phyloP scores from a whole-genome alignment of 2,797 vertebrate genomes.

The Bradypodion ventrale region DNA sequence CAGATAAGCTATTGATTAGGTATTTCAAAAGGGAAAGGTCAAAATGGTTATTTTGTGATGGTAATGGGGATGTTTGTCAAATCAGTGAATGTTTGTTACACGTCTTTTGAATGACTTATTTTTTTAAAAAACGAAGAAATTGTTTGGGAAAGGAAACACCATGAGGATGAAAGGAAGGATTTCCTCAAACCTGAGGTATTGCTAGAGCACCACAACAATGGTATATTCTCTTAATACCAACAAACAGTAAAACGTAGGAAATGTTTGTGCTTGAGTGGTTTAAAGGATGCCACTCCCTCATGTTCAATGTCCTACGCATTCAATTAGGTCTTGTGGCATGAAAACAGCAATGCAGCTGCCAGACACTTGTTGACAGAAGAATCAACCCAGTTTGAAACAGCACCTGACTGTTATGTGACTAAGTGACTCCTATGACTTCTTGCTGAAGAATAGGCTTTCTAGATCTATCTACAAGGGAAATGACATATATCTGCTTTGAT shows the following conservation, averaged over 20 bases:
- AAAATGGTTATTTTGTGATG: constrained; percentile 57
- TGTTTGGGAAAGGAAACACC: constrained; percentile 80
- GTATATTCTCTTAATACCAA: constrained; percentile 65
- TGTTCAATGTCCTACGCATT: constrained; percentile 51
- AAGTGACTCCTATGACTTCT: neutral
- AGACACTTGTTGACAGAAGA: constrained; percentile 28
- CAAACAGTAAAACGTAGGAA: constrained; percentile 66
- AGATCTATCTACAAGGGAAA: constrained; percentile 29
- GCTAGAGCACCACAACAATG: constrained; percentile 70
- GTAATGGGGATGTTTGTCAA: constrained; percentile 63
- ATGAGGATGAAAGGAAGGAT: constrained; percentile 71
- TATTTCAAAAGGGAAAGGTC: constrained; percentile 49
- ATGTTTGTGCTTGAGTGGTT: constrained; percentile 56
- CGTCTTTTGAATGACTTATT: constrained; percentile 66
- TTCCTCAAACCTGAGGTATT: constrained; percentile 73
- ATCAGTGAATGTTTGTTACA: constrained; percentile 65
- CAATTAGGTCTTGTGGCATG: neutral
- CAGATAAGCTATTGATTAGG: neutral
- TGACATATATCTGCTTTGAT: neutral
- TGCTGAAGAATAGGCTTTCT: neutral
- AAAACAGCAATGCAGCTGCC: constrained; percentile 15
- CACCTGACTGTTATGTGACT: neutral
- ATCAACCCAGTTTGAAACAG: neutral
- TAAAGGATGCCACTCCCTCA: constrained; percentile 61
- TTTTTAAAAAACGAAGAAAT: constrained; percentile 52